These are phyloP conservation scores for Mastomys coucha DNA, from an alignment of 2,113 vertebrate genomes.

Conservation along the genomic window DNA sequence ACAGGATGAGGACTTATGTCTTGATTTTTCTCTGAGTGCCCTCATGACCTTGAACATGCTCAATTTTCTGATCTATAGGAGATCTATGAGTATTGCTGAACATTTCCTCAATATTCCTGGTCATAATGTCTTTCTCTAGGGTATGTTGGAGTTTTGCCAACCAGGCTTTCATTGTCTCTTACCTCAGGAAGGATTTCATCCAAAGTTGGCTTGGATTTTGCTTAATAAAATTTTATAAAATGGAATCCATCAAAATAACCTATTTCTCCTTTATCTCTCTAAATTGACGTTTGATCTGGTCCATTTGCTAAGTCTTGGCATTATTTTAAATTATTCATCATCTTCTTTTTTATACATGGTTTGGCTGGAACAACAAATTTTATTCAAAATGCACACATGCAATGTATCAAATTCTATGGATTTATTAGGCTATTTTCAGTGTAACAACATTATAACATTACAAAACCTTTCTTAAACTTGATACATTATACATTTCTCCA, in stretches of 20 bases:
- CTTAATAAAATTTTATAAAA: slow-evolving; percentile 48
- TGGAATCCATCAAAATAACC: slow-evolving; percentile 42
- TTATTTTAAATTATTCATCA: slow-evolving; percentile 50
- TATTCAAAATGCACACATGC: slow-evolving; percentile 21
- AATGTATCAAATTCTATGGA: not conserved
- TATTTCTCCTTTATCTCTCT: slow-evolving; percentile 14
- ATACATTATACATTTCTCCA: not conserved
- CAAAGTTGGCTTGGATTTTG: slow-evolving; percentile 65
- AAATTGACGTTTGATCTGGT: slow-evolving; percentile 47
- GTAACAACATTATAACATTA: not conserved
- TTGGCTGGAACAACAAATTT: slow-evolving; percentile 40
- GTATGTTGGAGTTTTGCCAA: slow-evolving; percentile 35
- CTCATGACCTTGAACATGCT: slow-evolving; percentile 11
- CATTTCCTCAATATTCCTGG: slow-evolving; percentile 55
- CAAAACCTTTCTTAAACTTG: slow-evolving; percentile 17
- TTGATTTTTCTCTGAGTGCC: slow-evolving; percentile 32
- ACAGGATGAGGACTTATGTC: not conserved
- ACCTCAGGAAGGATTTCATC: slow-evolving; percentile 15
- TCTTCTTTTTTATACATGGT: not conserved
- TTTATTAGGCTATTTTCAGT: slow-evolving; percentile 7
- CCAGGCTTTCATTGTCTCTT: slow-evolving; percentile 33
- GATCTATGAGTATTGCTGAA: slow-evolving; percentile 44
- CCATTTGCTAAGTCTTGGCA: slow-evolving; percentile 43
- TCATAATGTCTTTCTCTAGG: slow-evolving; percentile 55
- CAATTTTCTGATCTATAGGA: slow-evolving; percentile 58